Base-by-base conservation (phyloP, 2,797 vertebrate species). In the Necrosyrtes monachus region DNA sequence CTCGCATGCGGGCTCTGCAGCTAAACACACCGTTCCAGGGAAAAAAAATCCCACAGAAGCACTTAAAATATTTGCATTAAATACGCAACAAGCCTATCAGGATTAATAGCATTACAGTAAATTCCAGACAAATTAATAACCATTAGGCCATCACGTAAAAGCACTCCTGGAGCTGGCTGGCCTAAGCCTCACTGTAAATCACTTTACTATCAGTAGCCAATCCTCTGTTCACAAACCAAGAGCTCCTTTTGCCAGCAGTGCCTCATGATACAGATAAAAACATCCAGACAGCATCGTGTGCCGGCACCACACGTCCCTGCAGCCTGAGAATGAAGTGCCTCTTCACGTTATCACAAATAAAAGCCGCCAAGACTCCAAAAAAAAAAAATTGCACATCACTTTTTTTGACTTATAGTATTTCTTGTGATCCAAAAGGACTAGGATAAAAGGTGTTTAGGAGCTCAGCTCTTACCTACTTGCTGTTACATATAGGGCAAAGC, bases 91-190 rank as follows among this genome's bases (percentile, higher is more conserved):
- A 92, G 51, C 70, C 89, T 45, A 75, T 54, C 79, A 90, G 92
- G 83, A 85, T 96, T 90, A 90, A 82, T 70, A 62, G 90, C 65
- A 85, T 81, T 70, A 69, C 56, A 50, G 82, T 7, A 51, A 90
- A 90, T 79, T 72, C 91, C 88, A 82, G 89, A 45, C 79, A 75
- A 94, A 90, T 92, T 88, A 92, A 95, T 72, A 79, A 75, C 86
- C 72, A 68, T 67, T 72, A 90, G 79, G 19, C 56, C 17, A 0
- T 25, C 88, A 23, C 7, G 19, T 83, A 77, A 92, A 90, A 88
- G 75, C 81, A 45, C 89, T 87, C 70, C 81, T 50, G 90, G 78
- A 94, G 85, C 77, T 67, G 84, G 12, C 59, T 31, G 22, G 24
- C 33, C 50, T n/a, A 8, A 88, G 85, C 77, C 59, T 84, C 13